Base-by-base conservation (phyloP, 2,797 vertebrate genomes). In the Schizopygopsis pylzovi region DNA sequence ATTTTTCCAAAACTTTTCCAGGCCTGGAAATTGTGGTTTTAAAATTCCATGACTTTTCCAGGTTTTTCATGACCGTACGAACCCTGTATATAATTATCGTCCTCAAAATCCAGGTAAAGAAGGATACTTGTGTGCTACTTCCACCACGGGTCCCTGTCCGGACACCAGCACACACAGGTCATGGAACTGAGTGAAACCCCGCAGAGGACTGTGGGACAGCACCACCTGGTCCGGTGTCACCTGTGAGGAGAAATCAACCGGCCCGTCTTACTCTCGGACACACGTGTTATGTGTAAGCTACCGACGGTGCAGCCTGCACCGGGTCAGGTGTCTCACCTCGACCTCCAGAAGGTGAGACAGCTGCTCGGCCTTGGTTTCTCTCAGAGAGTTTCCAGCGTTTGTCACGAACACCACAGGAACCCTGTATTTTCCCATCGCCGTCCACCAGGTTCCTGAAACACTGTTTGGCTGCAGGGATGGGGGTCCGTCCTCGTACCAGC, bases 351-450 rank as follows among this genome's bases (percentile, higher is more conserved):
- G 93, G 81, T 93, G 89, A 9, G 97, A 97, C 82, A 99, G 94
- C 87, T 97, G 96, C 28, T 93, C 94, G 0, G 98, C 98, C 92
- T 98, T 98, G 79, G 92, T 88, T 47, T 96, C 94, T 56, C 96
- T 95, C 92, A 96, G 92, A 90, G 96, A 96, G 92, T 99, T 99
- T 49, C 98, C 97, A 0, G 98, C 97, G 63, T 99, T 99, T 22
- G 98, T 99, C 68, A 99, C 96, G 87, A 99, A 99, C 78, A 98
- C 98, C 86, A 98, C 97, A 0, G 98, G 98, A 37, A 98, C 96
- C 63, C 92, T 95, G 88, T 97, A 96, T 86, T 94, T 94, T 43
- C 97, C 97, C 97, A 5, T 93, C 81, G 43, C 91, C 13, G 87
- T 96, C 95, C 88, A 95, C 85, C 88, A 99, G 93, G 89, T 92